A percentile compares a stretch with the other conserved stretches of the same genome.
Conservation (phyloP, 2,888 invertebrate genomes). For the Tyria jacobaeae region DNA sequence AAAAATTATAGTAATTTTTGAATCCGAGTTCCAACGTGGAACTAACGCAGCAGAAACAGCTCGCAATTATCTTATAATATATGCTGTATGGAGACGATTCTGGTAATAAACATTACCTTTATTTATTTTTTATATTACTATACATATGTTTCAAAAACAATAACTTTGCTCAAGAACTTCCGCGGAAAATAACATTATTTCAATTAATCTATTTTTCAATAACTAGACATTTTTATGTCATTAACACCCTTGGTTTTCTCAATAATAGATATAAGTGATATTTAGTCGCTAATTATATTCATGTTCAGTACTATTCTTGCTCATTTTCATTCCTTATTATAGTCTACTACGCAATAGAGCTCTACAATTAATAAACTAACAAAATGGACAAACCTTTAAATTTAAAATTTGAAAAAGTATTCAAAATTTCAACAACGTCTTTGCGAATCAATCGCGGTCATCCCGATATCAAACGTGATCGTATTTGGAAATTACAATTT, state of each 20-base stretch:
- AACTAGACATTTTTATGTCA: conserved; percentile 41
- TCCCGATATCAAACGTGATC: conserved; percentile 50
- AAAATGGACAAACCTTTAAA: conserved; percentile 18
- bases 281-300: background rate
- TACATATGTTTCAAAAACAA: background rate
- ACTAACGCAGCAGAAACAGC: too few relatives aligned
- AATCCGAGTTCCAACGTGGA: too few relatives aligned
- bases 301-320: background rate
- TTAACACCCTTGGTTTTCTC: conserved; percentile 45
- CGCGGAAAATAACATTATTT: conserved; percentile 14
- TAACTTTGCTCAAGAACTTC: conserved; percentile 16
- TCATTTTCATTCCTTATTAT: background rate
- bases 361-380: background rate
- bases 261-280: conserved; percentile 23
- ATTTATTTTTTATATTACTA: too few relatives aligned
- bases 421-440: conserved; percentile 51
- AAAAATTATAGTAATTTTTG: too few relatives aligned
- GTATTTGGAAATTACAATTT: conserved; percentile 52
- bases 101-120: too few relatives aligned
- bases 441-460: conserved; percentile 58
- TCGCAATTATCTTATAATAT: too few relatives aligned
- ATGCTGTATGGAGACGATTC: too few relatives aligned
- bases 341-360: background rate
- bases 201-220: conserved; percentile 19
- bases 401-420: conserved; percentile 56